A percentile compares a stretch with the other conserved stretches of the same genome.
Evolutionary conservation across 2,888 invertebrate genomes (phyloP).

Genomic region (Brachypalpus laphriformis): DNA sequence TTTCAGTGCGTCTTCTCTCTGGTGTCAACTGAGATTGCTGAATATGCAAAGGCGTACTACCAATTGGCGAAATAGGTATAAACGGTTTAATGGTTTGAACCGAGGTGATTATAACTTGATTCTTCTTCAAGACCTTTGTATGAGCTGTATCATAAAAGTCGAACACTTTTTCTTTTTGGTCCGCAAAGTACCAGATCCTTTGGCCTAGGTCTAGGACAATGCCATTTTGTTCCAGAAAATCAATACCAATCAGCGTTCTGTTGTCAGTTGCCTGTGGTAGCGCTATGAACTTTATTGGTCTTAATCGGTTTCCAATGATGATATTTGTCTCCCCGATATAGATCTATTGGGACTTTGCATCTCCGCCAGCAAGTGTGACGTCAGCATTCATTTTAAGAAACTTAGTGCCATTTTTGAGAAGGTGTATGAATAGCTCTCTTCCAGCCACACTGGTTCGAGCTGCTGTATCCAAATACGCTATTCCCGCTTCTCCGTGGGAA

Average conservation of each 20-base stretch:
- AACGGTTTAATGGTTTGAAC: too few species aligned
- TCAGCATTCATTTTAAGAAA: not conserved
- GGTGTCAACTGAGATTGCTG: too few species aligned
- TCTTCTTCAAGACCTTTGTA: too few species aligned
- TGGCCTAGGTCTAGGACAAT: not conserved
- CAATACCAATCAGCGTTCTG: slow-evolving; percentile 39
- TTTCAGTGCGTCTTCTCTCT: too few species aligned
- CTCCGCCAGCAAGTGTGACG: too few species aligned
- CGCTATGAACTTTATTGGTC: slow-evolving; percentile 16
- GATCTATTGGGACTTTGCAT: not conserved
- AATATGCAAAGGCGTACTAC: too few species aligned
- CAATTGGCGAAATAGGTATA: too few species aligned
- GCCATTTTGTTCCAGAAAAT: slow-evolving; percentile 35
- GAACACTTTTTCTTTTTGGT: too few species aligned
- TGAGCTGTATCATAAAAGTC: too few species aligned
- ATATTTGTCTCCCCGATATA: slow-evolving; percentile 8
- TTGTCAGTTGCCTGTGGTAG: slow-evolving; percentile 26
- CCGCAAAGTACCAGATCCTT: slow-evolving; percentile 19
- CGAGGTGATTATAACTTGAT: too few species aligned
- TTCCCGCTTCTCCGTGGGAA: slow-evolving; percentile 26
- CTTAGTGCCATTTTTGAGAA: slow-evolving; percentile 6
- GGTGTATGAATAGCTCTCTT: slow-evolving; percentile 8
- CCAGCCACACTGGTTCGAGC: too few species aligned
- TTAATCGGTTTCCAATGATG: slow-evolving; percentile 34
- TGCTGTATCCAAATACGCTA: slow-evolving; percentile 50